Base-by-base conservation (phyloP, 2,888 invertebrate genomes). In the Drosophila villosipedis region DNA sequence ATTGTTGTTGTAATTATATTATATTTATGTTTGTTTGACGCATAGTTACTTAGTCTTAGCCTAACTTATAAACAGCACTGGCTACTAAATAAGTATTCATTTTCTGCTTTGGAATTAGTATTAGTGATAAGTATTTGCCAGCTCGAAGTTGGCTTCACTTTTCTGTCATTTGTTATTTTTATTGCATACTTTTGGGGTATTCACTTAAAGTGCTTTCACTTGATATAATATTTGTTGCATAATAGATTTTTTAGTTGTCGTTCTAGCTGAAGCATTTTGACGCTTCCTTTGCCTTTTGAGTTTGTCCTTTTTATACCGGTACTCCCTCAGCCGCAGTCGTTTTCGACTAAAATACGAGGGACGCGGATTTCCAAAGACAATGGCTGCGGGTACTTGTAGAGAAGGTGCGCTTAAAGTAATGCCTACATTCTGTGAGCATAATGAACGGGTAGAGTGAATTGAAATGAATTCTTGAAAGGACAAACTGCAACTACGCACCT, bases 181-280 rank as follows among this genome's bases (percentile, higher is more conserved):
- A 62, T 57, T 60, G 83, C 81, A 83, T 78, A 80, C 78, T 83
- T 80, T 83, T 60, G 10, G 74, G 78, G 53, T 22, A 52, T 0
- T 6, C 5, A 9, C 3, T 50, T 35, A 73, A 68, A 64, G 3
- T n/a, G 14, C 4, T 31, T 2, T 54, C 12, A 28, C 5, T 31
- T 33, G 28, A 10, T 37, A 35, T 3, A 33, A 58, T 28, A 6
- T 39, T 43, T 33, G 39, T 10, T 39, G 43, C 35, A 25, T 59
- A 1, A 35, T 14, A 14, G 33, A n/a, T n/a, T 49, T 57, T 7
- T 22, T 31, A 6, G 30, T 50, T 14, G 22, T 49, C 6, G 16
- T 16, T 5, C 4, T 28, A 14, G n/a, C 37, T 22, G 49, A n/a
- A 19, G n/a, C 3, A n/a, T 43, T 1, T 16, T 12, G 61, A 10